These are phyloP conservation scores for Hippocampus guttulatus DNA, from an alignment of 2,113 vertebrate species.

Conservation along the genomic window DNA sequence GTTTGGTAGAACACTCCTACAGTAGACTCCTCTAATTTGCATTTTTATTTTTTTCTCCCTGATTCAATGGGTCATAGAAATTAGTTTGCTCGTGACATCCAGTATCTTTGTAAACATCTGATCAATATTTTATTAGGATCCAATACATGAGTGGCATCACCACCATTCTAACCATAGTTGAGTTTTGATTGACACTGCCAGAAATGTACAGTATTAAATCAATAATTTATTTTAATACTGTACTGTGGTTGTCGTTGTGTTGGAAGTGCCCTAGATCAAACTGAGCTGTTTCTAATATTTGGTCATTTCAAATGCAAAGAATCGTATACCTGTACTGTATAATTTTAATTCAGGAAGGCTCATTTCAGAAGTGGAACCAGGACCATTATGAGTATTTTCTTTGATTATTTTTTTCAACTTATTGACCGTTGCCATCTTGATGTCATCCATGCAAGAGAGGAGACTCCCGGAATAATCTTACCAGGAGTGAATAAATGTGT, in stretches of 20 bases:
- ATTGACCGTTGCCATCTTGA: too few species aligned
- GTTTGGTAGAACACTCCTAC: neutral
- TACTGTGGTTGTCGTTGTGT: neutral
- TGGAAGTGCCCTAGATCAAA: too few species aligned
- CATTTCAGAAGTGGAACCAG: too few species aligned
- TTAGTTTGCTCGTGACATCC: neutral
- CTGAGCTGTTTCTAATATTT: too few species aligned
- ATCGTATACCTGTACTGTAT: too few species aligned
- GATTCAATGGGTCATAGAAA: neutral
- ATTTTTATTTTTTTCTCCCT: neutral
- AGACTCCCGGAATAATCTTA: neutral
- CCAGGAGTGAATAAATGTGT: neutral
- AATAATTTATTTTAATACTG: neutral
- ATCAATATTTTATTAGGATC: neutral
- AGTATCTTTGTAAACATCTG: neutral
- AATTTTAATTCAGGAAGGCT: too few species aligned
- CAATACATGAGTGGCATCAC: neutral
- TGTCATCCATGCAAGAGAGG: too few species aligned
- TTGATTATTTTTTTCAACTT: too few species aligned
- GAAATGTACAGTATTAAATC: neutral
- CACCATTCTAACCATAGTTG: neutral
- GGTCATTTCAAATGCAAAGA: too few species aligned
- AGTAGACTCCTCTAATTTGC: neutral
- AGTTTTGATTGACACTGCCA: neutral
- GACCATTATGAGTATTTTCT: too few species aligned